Conservation (phyloP, 2,797 vertebrate genomes). For the Labeo calbasu region DNA sequence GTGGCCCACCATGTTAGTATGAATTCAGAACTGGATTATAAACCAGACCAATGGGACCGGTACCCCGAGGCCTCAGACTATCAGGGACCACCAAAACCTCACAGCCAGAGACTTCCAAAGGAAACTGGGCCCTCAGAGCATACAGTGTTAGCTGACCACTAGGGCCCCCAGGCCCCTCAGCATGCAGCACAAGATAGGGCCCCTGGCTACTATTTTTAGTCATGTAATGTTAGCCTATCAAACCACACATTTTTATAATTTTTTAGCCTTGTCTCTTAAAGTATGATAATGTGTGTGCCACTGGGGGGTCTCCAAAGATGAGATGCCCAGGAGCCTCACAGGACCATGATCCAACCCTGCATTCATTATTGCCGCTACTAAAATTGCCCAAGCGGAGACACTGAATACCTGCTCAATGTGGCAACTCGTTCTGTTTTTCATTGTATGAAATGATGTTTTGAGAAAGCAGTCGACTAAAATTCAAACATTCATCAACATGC, state of each 20-base stretch:
- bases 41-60: not conserved
- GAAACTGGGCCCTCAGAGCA: not conserved
- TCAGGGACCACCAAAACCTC: not conserved
- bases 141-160: constrained; percentile 7
- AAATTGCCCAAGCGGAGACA: not conserved
- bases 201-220: not conserved
- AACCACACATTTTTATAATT: constrained; percentile 16
- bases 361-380: constrained; percentile 1
- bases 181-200: constrained; percentile 8
- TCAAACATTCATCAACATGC: constrained; percentile 51
- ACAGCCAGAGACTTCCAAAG: not conserved
- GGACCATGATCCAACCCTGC: not conserved
- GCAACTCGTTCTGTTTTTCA: not conserved
- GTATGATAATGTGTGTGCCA: constrained; percentile 21
- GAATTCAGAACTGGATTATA: not conserved
- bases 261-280: constrained; percentile 16
- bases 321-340: constrained; percentile 16
- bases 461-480: not conserved
- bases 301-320: constrained; percentile 10
- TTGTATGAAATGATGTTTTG: not conserved
- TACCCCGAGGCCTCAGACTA: not conserved
- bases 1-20: not conserved
- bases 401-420: not conserved
- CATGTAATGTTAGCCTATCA: not conserved
- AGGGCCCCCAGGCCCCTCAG: not conserved